phyloP scores from a whole-genome alignment of 2,113 vertebrate species.

The Orcinus orca region DNA sequence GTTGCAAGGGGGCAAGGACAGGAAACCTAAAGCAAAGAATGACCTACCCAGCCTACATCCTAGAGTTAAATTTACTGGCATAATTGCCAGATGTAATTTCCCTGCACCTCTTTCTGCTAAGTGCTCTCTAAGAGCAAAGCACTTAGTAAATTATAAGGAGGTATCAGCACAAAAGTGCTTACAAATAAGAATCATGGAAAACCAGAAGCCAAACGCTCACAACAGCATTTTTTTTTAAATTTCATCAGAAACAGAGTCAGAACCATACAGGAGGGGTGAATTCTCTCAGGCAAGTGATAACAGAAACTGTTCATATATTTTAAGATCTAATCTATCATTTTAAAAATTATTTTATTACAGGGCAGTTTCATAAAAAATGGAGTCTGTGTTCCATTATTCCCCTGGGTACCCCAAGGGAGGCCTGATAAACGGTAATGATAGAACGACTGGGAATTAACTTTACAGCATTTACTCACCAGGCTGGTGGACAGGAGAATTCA shows the following conservation, averaged over 20 bases:
- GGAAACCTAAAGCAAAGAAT: neutral
- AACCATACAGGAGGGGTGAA: constrained; percentile 50
- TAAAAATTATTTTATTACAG: constrained; percentile 63
- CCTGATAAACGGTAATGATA: constrained; percentile 72
- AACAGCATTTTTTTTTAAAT: constrained; percentile 51
- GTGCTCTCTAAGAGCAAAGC: constrained; percentile 67
- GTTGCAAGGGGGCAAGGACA: neutral
- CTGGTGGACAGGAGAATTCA: neutral
- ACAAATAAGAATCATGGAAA: constrained; percentile 74
- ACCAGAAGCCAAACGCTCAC: constrained; percentile 66
- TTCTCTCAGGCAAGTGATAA: constrained; percentile 50
- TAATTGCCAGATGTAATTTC: constrained; percentile 52
- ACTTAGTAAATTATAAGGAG: constrained; percentile 48
- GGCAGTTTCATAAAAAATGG: constrained; percentile 61
- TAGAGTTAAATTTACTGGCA: constrained; percentile 38
- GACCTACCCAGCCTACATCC: neutral
- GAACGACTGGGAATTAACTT: constrained; percentile 75
- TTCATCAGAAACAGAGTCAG: constrained; percentile 62
- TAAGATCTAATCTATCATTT: constrained; percentile 77
- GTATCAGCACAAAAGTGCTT: constrained; percentile 48
- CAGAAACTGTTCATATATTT: constrained; percentile 71
- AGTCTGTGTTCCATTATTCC: constrained; percentile 57
- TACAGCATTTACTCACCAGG: constrained; percentile 45
- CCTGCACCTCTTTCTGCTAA: constrained; percentile 72
- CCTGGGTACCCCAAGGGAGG: constrained; percentile 49